A percentile compares a stretch with the other conserved stretches of the same genome.
Evolutionary conservation across 2,888 invertebrate genomes (phyloP).

Genomic region (Eupeodes luniger): DNA sequence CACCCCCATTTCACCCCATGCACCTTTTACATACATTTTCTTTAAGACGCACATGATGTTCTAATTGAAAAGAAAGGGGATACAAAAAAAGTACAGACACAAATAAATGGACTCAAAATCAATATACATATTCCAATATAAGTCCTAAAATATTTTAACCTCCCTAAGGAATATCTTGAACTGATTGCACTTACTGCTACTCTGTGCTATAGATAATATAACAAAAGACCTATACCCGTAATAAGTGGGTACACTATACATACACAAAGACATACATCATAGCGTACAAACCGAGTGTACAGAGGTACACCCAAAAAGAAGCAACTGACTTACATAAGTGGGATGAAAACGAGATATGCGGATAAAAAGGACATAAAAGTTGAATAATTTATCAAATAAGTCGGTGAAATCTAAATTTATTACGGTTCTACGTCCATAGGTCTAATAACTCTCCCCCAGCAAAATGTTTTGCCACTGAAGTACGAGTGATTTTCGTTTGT

Average conservation of each 20-base stretch:
- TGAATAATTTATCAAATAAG: constrained; percentile 72
- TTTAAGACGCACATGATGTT: constrained; percentile 10
- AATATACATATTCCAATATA: constrained; percentile 16
- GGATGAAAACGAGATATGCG: constrained; percentile 14
- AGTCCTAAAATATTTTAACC: constrained; percentile 25
- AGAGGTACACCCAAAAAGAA: background rate
- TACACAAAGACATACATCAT: too few species aligned
- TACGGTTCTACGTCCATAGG: constrained; percentile 46
- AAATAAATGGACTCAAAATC: constrained; percentile 38
- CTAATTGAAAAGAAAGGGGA: constrained; percentile 62
- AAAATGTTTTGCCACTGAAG: background rate
- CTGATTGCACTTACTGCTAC: background rate
- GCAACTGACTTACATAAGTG: constrained; percentile 12
- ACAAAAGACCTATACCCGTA: background rate
- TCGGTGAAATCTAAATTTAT: constrained; percentile 75
- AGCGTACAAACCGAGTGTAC: background rate
- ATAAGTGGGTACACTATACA: too few species aligned
- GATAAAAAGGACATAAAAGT: constrained; percentile 57
- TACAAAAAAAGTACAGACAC: background rate
- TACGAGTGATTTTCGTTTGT: too few species aligned
- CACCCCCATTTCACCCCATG: background rate
- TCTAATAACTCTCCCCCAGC: constrained; percentile 51
- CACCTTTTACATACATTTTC: too few species aligned
- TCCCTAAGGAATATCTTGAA: background rate
- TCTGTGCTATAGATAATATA: background rate